Conservation (phyloP, 2,113 vertebrate genomes). For the Phaethornis superciliosus region DNA sequence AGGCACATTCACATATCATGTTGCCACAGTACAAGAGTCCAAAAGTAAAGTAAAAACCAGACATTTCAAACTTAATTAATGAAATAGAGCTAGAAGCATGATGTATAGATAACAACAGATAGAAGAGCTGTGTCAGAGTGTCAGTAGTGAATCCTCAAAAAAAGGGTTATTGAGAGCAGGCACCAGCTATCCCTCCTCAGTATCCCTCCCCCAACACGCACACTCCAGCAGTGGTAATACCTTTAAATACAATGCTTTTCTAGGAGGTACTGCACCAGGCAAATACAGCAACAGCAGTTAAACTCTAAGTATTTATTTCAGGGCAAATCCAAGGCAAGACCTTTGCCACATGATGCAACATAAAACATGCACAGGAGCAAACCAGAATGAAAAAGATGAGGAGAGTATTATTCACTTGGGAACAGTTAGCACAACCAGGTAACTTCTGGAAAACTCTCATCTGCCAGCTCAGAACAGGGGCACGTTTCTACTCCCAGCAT, state of each 20-base stretch:
- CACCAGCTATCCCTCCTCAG: neutral
- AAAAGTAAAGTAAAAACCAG: neutral
- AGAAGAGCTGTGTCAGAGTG: neutral
- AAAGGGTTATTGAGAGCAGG: neutral
- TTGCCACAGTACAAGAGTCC: neutral
- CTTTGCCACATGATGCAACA: neutral
- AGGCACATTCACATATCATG: neutral
- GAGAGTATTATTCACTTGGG: neutral
- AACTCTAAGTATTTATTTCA: neutral
- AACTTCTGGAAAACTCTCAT: neutral
- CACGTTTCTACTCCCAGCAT: rapidly evolving
- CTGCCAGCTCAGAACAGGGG: neutral
- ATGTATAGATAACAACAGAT: neutral
- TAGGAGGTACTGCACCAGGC: neutral
- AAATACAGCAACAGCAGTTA: neutral
- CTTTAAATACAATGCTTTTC: neutral
- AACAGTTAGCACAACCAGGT: neutral
- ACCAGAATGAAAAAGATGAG: neutral
- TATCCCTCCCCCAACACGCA: neutral
- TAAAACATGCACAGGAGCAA: neutral
- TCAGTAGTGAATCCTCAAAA: neutral
- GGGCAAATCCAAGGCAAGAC: neutral
- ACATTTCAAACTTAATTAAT: neutral
- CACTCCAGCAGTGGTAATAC: neutral
- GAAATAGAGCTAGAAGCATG: neutral